Base-by-base conservation (phyloP, 2,113 vertebrate genomes). In the Clarias batrachus region DNA sequence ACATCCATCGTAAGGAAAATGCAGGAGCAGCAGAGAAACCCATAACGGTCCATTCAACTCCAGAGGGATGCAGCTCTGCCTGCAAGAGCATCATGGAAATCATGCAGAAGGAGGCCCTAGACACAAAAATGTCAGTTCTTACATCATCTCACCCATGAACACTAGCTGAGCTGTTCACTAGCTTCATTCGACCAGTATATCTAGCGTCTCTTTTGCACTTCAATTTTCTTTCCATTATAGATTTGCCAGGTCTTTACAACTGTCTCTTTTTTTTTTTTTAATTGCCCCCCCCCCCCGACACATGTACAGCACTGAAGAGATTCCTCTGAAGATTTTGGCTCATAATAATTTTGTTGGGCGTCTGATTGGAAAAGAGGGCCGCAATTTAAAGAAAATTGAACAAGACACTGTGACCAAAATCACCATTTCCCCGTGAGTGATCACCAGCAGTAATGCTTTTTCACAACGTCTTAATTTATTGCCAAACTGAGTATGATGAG, bases 311-410 rank as follows among this genome's bases (percentile, higher is more conserved):
- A 98, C 97, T 89, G 98, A 99, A 93, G 98, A 99, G 93, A 97
- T 99, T 90, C 98, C 98, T 59, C 93, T 99, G 93, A 99, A 99
- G 94, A 98, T 99, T 89, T 91, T 99, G 92, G 98, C 97, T 87
- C 98, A 99, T 93, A 99, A 99, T 93, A 99, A 98, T 92, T 99
- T 99, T 91, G 97, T 99, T 1, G 98, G 98, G 16, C 95, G 98
- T 78, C 94, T 99, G 81, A 99, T 99, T 91, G 98, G 98, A 63
- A 99, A 99, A 92, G 98, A 99, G 93, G 98, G 98, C 89, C 96
- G 97, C 88, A 99, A 99, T 91, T 93, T 99, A 91, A 99, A 99
- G 94, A 99, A 99, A 94, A 99, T 99, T 3, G 98, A 99, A 63
- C 96, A 97, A 90, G 97, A 99, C 89, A 99, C 98, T 0, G 97